These are phyloP conservation scores for Aethina tumida DNA, from an alignment of 1,140 invertebrate genomes.

Conservation along the genomic window DNA sequence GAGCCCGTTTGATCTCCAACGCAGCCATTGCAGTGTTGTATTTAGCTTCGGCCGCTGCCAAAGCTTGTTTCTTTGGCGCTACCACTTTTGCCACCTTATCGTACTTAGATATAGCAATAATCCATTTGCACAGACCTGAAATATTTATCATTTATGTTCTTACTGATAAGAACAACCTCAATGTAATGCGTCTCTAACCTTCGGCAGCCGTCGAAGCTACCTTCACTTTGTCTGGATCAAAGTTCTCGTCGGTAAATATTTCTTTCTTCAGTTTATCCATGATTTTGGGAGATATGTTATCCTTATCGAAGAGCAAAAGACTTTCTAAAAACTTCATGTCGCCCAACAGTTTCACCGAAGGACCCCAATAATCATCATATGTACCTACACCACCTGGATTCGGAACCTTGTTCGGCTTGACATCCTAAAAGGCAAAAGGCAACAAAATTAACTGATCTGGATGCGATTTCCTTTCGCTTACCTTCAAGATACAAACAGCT, in stretches of 20 bases:
- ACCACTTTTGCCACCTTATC: conserved; percentile 86
- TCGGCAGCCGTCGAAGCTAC: conserved; percentile 66
- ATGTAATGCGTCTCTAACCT: conserved; percentile 37
- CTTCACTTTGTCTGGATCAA: conserved; percentile 87
- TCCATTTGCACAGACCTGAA: conserved; percentile 77
- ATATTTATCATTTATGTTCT: conserved; percentile 1
- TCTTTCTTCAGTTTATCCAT: conserved; percentile 79
- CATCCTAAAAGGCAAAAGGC: conserved; percentile 41
- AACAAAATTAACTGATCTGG: conserved; percentile 1
- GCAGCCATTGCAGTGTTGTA: conserved; percentile 50
- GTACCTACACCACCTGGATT: conserved; percentile 67
- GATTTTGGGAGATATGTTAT: conserved; percentile 70
- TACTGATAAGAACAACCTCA: neutral
- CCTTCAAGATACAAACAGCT: conserved; percentile 89
- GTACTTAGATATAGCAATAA: conserved; percentile 86
- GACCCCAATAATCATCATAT: conserved; percentile 88
- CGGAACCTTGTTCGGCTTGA: conserved; percentile 75
- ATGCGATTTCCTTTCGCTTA: conserved; percentile 29
- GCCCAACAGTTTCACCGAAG: conserved; percentile 80
- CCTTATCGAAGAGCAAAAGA: conserved; percentile 84
- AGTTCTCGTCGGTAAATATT: conserved; percentile 72
- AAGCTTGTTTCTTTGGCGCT: conserved; percentile 69
- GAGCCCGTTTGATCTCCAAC: conserved; percentile 64
- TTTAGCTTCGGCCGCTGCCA: conserved; percentile 63
- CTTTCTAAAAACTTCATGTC: conserved; percentile 85